These are phyloP conservation scores for Xylocopa sonorina DNA, from an alignment of 1,140 invertebrate genomes.

Conservation along the genomic window DNA sequence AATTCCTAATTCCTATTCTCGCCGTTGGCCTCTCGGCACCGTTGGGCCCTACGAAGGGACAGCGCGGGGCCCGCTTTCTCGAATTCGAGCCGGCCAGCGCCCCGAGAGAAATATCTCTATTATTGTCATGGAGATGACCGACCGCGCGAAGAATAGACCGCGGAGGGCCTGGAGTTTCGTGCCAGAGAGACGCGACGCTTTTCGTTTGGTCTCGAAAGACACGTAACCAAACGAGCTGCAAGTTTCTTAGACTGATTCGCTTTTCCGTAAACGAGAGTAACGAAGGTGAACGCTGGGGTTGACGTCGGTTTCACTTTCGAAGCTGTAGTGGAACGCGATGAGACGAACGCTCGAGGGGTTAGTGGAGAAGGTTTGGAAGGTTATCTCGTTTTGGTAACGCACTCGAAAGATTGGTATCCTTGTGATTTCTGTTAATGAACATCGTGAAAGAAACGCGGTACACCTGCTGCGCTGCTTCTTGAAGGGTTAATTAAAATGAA, in stretches of 20 bases:
- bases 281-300: neutral
- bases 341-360: neutral
- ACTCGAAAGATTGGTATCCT: too few relatives aligned
- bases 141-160: slow-evolving; percentile 24
- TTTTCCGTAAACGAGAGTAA: slow-evolving; percentile 15
- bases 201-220: neutral
- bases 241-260: neutral
- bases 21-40: slow-evolving; percentile 39
- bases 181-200: neutral
- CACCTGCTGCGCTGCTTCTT: too few relatives aligned
- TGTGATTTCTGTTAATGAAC: too few relatives aligned
- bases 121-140: slow-evolving; percentile 80
- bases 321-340: neutral
- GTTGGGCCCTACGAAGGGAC: slow-evolving; percentile 23
- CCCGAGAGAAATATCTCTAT: slow-evolving; percentile 78
- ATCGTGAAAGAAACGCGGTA: too few relatives aligned
- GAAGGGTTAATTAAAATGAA: too few relatives aligned
- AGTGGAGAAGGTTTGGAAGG: neutral
- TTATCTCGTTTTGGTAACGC: neutral
- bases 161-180: neutral
- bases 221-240: neutral
- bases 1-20: slow-evolving; percentile 77
- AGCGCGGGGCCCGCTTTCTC: slow-evolving; percentile 62
- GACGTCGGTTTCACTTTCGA: neutral
- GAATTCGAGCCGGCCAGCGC: slow-evolving; percentile 66